Percentiles rank a stretch among this genome's conserved stretches.
phyloP scores from a whole-genome alignment of 2,797 vertebrate species.

The Lepilemur septentrionalis region DNA sequence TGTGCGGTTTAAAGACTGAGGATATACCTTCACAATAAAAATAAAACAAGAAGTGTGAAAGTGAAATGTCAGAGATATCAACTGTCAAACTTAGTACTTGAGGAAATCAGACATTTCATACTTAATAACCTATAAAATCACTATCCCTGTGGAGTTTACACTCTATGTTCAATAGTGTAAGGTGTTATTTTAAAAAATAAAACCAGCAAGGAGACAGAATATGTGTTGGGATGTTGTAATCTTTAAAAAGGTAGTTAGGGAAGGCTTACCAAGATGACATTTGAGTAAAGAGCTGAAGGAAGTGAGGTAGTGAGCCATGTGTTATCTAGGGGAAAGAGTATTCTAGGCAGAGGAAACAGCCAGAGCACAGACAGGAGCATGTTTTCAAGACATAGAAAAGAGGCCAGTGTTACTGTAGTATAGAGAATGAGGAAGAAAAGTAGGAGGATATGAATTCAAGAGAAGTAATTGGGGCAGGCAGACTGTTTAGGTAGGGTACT shows the following conservation, averaged over 20 bases:
- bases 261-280: not conserved
- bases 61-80: too few species aligned
- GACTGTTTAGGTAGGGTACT: not conserved
- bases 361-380: not conserved
- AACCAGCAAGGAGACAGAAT: not conserved
- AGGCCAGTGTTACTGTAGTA: not conserved
- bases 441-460: not conserved
- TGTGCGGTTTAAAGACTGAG: too few species aligned
- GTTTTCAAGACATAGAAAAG: not conserved
- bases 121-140: not conserved
- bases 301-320: not conserved
- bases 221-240: not conserved
- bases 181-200: slow-evolving; percentile 6
- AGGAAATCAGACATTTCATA: too few species aligned
- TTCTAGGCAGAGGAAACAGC: not conserved
- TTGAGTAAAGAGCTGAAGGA: not conserved
- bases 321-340: not conserved
- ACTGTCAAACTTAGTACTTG: too few species aligned
- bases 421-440: not conserved
- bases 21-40: too few species aligned
- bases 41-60: too few species aligned
- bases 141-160: not conserved
- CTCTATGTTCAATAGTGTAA: not conserved
- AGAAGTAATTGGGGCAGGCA: not conserved
- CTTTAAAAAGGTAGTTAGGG: not conserved